Conservation (phyloP, 1,140 invertebrate genomes). For the Leptonema lineaticorne region DNA sequence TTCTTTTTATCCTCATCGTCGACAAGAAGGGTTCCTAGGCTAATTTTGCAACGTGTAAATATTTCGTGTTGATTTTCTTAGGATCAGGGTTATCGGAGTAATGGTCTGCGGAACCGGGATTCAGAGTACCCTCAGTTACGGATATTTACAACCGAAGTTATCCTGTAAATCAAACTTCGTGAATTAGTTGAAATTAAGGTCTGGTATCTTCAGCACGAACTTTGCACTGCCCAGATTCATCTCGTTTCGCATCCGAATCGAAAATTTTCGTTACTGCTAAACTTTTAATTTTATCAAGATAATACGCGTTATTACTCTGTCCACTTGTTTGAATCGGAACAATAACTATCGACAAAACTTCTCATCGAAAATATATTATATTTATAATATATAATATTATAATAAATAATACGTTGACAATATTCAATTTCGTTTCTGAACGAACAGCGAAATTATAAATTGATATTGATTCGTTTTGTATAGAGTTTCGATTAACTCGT, state of each 20-base stretch:
- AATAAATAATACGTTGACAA: too few species aligned
- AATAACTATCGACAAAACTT: too few species aligned
- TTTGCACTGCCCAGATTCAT: conserved; percentile 18
- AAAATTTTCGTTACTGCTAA: not conserved
- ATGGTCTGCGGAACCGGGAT: not conserved
- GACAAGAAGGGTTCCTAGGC: too few species aligned
- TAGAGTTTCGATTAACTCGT: not conserved
- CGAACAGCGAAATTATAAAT: not conserved
- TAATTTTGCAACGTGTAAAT: too few species aligned
- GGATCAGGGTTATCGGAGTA: too few species aligned
- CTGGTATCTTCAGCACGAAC: conserved; percentile 28
- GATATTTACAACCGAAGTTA: conserved; percentile 31
- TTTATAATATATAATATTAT: not conserved
- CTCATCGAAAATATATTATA: not conserved
- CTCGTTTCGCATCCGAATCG: conserved; percentile 1
- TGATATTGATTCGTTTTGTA: conserved; percentile 7
- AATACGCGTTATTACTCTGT: conserved; percentile 6
- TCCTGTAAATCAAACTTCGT: conserved; percentile 30
- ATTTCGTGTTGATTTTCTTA: too few species aligned
- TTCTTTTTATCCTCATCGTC: too few species aligned
- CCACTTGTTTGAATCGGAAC: too few species aligned
- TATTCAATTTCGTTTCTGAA: too few species aligned
- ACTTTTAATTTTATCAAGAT: conserved; percentile 26
- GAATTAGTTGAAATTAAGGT: conserved; percentile 32
- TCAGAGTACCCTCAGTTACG: not conserved